These are phyloP conservation scores for Epizoanthus scotinus DNA, from an alignment of 92 coral and sea anemone species.

Conservation along the genomic window DNA sequence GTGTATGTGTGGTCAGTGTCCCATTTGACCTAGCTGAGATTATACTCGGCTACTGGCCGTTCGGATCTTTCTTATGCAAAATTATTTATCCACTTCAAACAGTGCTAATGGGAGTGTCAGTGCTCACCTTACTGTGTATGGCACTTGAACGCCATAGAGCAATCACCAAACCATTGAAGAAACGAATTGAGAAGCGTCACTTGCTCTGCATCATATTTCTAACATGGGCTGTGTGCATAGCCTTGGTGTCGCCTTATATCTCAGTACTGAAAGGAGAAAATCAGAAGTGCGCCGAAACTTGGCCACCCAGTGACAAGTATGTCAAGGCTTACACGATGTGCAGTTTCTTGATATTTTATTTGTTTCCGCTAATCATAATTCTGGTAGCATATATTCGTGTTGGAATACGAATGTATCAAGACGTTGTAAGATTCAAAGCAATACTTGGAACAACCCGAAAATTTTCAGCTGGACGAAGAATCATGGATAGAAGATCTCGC, in stretches of 20 bases:
- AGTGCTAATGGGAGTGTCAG: constrained; percentile 86
- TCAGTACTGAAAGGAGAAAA: constrained; percentile 60
- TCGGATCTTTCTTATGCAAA: constrained; percentile 82
- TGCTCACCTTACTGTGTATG: constrained; percentile 87
- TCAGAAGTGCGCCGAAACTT: constrained; percentile 66
- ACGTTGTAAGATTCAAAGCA: neutral
- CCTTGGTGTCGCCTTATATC: constrained; percentile 85
- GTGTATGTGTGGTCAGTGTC: constrained; percentile 79
- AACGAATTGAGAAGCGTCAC: constrained; percentile 55
- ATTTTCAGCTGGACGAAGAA: constrained; percentile 15
- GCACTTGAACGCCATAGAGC: constrained; percentile 90
- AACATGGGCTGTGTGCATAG: constrained; percentile 72
- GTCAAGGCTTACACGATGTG: constrained; percentile 80
- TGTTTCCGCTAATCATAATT: constrained; percentile 82
- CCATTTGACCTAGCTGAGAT: constrained; percentile 86
- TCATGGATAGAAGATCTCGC: constrained; percentile 42
- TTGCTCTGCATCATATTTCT: constrained; percentile 54
- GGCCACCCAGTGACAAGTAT: constrained; percentile 65
- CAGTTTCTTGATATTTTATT: constrained; percentile 78
- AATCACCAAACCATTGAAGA: constrained; percentile 80
- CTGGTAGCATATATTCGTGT: constrained; percentile 76
- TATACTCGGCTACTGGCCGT: constrained; percentile 75
- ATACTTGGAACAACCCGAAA: constrained; percentile 37
- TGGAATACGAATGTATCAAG: constrained; percentile 58
- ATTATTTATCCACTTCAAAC: constrained; percentile 94